phyloP scores from a whole-genome alignment of 2,888 invertebrate species.

The Mythimna ferrago region DNA sequence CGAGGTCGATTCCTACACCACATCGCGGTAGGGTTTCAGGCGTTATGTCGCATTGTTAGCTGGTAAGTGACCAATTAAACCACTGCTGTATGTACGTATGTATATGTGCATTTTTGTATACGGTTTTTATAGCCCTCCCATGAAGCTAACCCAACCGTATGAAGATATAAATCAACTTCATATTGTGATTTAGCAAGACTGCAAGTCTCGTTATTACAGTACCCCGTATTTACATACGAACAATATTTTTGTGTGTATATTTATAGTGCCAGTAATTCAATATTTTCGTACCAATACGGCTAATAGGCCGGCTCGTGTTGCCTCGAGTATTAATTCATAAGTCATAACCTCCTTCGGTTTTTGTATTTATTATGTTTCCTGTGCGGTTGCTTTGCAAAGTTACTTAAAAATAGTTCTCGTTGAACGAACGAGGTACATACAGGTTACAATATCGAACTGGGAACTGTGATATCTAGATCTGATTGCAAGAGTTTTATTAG shows the following conservation, averaged over 20 bases:
- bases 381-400: constrained; percentile 37
- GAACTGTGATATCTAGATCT: neutral
- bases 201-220: constrained; percentile 92
- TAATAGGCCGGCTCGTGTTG: constrained; percentile 71
- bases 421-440: neutral
- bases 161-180: constrained; percentile 90
- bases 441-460: neutral
- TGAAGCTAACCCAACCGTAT: constrained; percentile 87
- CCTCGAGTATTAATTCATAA: constrained; percentile 63
- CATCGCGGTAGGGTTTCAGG: constrained; percentile 62
- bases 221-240: constrained; percentile 91
- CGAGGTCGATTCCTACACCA: constrained; percentile 59
- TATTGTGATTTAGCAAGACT: constrained; percentile 92
- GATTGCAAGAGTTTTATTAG: neutral
- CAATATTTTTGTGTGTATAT: constrained; percentile 85
- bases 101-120: constrained; percentile 66
- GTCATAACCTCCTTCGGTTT: constrained; percentile 61
- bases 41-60: constrained; percentile 65
- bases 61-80: constrained; percentile 73
- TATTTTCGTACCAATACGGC: constrained; percentile 67
- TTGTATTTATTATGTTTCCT: constrained; percentile 68
- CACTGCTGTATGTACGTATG: constrained; percentile 47
- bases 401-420: constrained; percentile 51
- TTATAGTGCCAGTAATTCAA: constrained; percentile 78
- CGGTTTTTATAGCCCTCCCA: constrained; percentile 88